Percentiles rank a stretch among this genome's conserved stretches.
Evolutionary conservation across 2,113 vertebrate species (phyloP).

Genomic region (Aldabrachelys gigantea): DNA sequence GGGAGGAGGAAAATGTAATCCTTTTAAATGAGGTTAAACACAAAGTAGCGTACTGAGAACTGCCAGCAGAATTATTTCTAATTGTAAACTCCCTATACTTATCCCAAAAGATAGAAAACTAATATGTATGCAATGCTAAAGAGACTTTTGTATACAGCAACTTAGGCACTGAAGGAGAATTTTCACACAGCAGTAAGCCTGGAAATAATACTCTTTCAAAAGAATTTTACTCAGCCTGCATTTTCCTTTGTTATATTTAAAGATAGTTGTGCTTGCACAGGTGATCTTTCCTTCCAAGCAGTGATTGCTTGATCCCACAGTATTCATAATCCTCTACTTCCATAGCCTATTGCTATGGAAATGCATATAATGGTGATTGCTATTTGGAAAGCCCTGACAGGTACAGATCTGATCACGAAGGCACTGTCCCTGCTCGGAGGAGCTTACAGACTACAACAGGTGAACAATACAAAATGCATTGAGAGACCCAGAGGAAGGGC

Average conservation of each 20-base stretch:
- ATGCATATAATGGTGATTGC: accelerated
- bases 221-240: not conserved
- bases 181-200: not conserved
- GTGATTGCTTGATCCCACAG: not conserved
- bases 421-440: not conserved
- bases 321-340: not conserved
- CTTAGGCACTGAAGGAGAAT: not conserved
- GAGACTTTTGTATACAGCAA: constrained; percentile 19
- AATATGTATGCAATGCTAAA: constrained; percentile 49
- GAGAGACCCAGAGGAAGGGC: accelerated
- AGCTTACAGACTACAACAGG: not conserved
- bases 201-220: not conserved
- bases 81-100: not conserved
- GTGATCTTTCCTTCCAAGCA: not conserved
- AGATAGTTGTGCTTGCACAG: not conserved
- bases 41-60: not conserved
- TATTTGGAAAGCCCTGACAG: not conserved
- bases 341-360: not conserved
- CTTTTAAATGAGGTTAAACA: constrained; percentile 68
- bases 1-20: constrained; percentile 13
- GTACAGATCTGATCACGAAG: too few species aligned
- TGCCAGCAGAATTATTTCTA: constrained; percentile 26
- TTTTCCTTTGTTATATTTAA: not conserved
- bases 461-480: not conserved
- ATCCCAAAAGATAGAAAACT: constrained; percentile 37